A percentile compares a stretch with the other conserved stretches of the same genome.
Evolutionary conservation across 2,888 invertebrate genomes (phyloP).

Genomic region (Caenorhabditis doughertyi): DNA sequence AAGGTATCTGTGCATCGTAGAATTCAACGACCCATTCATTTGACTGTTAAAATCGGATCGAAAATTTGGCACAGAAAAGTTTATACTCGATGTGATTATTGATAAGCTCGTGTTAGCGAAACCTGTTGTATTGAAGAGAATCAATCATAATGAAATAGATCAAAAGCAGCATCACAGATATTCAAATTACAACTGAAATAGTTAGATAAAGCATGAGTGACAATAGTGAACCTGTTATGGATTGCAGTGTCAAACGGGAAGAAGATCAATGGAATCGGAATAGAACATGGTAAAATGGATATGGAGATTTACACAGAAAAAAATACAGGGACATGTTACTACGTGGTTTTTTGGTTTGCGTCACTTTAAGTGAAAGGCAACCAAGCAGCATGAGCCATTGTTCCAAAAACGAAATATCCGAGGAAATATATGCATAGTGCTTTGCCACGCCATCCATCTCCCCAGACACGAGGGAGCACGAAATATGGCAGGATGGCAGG

Average conservation of each 20-base stretch:
- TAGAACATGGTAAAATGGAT: not conserved
- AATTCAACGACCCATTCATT: not conserved
- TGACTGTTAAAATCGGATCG: not conserved
- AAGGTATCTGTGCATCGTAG: not conserved
- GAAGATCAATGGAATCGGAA: not conserved
- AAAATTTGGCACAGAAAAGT: too few relatives aligned
- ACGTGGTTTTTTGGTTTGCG: conserved; percentile 26
- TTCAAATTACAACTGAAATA: not conserved
- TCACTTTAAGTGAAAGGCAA: conserved; percentile 74
- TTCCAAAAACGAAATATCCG: conserved; percentile 75
- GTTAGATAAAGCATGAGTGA: not conserved
- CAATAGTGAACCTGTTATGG: not conserved
- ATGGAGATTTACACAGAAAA: not conserved
- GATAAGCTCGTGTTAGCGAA: not conserved
- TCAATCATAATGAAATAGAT: conserved; percentile 15
- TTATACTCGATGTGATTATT: not conserved
- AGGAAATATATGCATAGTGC: conserved; percentile 71
- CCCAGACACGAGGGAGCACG: conserved; percentile 44
- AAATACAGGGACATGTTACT: not conserved
- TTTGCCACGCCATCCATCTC: conserved; percentile 40
- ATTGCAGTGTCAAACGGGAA: not conserved
- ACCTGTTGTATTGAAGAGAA: not conserved
- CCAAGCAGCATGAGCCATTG: conserved; percentile 78
- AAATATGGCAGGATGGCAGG: conserved; percentile 38
- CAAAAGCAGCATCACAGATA: conserved; percentile 3